These are phyloP conservation scores for Aproaerema taeniolella DNA, from an alignment of 2,888 invertebrate species.

Conservation along the genomic window DNA sequence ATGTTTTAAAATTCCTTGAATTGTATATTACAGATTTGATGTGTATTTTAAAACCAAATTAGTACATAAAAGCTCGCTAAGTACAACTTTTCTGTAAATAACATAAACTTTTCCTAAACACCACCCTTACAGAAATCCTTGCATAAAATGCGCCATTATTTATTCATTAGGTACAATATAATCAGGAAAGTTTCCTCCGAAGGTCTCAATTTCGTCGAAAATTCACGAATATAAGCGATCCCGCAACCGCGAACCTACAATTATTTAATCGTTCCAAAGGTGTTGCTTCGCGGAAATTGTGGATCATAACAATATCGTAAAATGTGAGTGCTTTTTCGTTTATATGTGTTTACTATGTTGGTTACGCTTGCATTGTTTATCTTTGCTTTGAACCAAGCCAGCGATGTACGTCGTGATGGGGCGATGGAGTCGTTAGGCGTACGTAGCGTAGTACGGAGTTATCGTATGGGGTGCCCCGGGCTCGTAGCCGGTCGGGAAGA, in stretches of 20 bases:
- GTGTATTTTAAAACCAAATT: too few relatives aligned
- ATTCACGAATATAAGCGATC: conserved; percentile 53
- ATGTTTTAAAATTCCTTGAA: too few relatives aligned
- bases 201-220: conserved; percentile 57
- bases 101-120: background rate
- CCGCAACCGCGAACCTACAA: conserved; percentile 58
- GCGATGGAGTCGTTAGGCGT: background rate
- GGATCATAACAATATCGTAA: conserved; percentile 39
- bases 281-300: conserved; percentile 58
- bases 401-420: background rate
- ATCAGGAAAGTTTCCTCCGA: conserved; percentile 54
- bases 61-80: too few relatives aligned
- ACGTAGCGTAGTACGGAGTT: conserved; percentile 33
- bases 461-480: conserved; percentile 62
- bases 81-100: too few relatives aligned
- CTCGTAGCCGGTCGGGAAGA: conserved; percentile 58
- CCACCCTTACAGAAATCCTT: conserved; percentile 3
- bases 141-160: conserved; percentile 42
- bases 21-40: too few relatives aligned
- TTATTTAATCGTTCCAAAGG: conserved; percentile 69
- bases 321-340: too few relatives aligned
- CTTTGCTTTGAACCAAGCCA: too few relatives aligned
- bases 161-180: conserved; percentile 55
- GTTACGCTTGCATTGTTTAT: too few relatives aligned
- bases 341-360: too few relatives aligned